phyloP scores from a whole-genome alignment of 2,797 vertebrate genomes.

The Chelon labrosus region DNA sequence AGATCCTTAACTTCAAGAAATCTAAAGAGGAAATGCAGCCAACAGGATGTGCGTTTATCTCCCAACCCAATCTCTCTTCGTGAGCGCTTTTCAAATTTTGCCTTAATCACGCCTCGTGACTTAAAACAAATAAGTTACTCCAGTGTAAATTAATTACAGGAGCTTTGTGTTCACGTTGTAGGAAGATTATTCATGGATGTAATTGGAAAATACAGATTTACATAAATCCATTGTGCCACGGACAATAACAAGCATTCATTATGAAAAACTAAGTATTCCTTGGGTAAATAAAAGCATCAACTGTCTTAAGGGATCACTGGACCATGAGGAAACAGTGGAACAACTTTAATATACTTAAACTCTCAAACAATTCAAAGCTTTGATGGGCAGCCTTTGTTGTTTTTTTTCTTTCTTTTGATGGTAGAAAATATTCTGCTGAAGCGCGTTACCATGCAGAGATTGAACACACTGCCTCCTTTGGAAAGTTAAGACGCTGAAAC shows the following conservation, averaged over 20 bases:
- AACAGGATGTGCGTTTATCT: constrained; percentile 2
- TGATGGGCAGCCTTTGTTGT: neutral
- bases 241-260: constrained; percentile 34
- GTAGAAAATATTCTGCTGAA: neutral
- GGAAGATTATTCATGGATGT: constrained; percentile 59
- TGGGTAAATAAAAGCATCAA: constrained; percentile 20
- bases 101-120: constrained; percentile 28
- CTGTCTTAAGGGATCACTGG: neutral
- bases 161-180: constrained; percentile 31
- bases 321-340: neutral
- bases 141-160: constrained; percentile 34
- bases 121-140: constrained; percentile 36
- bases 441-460: neutral
- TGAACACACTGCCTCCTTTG: neutral
- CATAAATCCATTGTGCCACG: constrained; percentile 55
- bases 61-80: constrained; percentile 9
- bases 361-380: constrained; percentile 1
- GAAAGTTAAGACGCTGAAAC: neutral
- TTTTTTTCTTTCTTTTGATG: neutral
- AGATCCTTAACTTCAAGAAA: constrained; percentile 20
- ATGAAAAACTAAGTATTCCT: constrained; percentile 5
- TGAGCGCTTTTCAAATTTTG: neutral
- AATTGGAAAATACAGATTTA: constrained; percentile 69
- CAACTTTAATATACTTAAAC: neutral
- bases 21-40: constrained; percentile 10